Percentiles rank a stretch among this genome's conserved stretches.
phyloP scores from a whole-genome alignment of 2,797 vertebrate genomes.

The Phyllotis vaccarum region DNA sequence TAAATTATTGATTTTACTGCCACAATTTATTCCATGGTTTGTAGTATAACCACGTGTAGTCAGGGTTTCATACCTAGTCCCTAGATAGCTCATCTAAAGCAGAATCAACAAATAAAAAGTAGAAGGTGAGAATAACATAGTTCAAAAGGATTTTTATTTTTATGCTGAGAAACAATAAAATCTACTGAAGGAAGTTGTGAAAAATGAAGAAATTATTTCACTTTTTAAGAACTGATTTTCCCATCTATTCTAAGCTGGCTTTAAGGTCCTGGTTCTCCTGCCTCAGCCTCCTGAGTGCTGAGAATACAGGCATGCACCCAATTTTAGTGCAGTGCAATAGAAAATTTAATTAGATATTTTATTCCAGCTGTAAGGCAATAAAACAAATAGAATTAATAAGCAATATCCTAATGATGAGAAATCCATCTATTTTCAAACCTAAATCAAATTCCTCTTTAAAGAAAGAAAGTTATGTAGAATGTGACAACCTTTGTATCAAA shows the following conservation, averaged over 20 bases:
- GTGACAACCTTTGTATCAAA: neutral
- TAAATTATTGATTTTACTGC: neutral
- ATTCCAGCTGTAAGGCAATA: neutral
- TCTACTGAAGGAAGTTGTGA: neutral
- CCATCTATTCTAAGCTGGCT: neutral
- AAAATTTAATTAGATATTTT: constrained; percentile 30
- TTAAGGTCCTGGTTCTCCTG: neutral
- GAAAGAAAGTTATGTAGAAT: constrained; percentile 42
- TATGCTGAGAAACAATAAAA: neutral
- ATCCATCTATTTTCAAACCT: neutral
- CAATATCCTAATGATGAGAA: neutral
- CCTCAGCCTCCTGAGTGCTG: neutral
- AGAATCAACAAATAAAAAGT: neutral
- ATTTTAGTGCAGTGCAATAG: neutral
- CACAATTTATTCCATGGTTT: neutral
- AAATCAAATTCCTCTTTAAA: constrained; percentile 19
- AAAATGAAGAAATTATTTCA: neutral
- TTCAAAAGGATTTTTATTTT: neutral
- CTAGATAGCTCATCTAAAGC: neutral
- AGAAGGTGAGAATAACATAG: neutral
- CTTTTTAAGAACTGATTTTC: neutral
- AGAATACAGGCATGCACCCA: neutral
- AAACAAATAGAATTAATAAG: constrained; percentile 15
- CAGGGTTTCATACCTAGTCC: neutral
- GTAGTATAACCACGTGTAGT: neutral